These are phyloP conservation scores for Lucinisca nassula DNA, from an alignment of 2,888 invertebrate species.

Conservation along the genomic window DNA sequence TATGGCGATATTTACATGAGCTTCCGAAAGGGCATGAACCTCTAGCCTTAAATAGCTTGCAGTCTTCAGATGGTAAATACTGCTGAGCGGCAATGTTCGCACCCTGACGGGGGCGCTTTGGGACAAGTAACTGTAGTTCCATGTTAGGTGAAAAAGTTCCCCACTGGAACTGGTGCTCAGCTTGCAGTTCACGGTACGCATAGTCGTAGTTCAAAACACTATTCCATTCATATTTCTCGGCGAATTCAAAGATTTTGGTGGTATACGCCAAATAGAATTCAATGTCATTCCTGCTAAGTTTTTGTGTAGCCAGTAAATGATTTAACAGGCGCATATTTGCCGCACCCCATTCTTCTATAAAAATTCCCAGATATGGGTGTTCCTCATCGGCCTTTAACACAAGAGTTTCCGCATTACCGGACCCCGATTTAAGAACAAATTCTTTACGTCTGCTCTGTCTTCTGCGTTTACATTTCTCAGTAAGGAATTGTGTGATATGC, in stretches of 20 bases:
- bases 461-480: conserved; percentile 36
- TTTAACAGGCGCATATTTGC: conserved; percentile 44
- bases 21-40: conserved; percentile 40
- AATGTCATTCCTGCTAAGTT: conserved; percentile 5
- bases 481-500: conserved; percentile 34
- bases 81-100: background rate
- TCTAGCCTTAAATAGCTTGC: conserved; percentile 42
- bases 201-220: too few relatives aligned
- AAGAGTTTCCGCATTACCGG: conserved; percentile 11
- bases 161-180: conserved; percentile 41
- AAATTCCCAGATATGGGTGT: conserved; percentile 27
- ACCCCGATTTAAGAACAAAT: background rate
- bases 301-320: background rate
- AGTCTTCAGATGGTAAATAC: conserved; percentile 12
- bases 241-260: too few relatives aligned
- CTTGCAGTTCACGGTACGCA: too few relatives aligned
- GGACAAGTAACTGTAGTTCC: conserved; percentile 40
- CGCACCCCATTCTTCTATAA: conserved; percentile 36
- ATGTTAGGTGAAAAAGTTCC: conserved; percentile 46
- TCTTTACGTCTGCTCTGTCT: conserved; percentile 39
- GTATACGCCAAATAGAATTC: too few relatives aligned
- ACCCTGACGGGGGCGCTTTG: background rate
- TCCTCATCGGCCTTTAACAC: conserved; percentile 24
- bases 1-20: conserved; percentile 15
- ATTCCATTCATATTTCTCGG: too few relatives aligned